These are phyloP conservation scores for Cepaea hortensis DNA, from an alignment of 2,888 invertebrate genomes.

Conservation along the genomic window DNA sequence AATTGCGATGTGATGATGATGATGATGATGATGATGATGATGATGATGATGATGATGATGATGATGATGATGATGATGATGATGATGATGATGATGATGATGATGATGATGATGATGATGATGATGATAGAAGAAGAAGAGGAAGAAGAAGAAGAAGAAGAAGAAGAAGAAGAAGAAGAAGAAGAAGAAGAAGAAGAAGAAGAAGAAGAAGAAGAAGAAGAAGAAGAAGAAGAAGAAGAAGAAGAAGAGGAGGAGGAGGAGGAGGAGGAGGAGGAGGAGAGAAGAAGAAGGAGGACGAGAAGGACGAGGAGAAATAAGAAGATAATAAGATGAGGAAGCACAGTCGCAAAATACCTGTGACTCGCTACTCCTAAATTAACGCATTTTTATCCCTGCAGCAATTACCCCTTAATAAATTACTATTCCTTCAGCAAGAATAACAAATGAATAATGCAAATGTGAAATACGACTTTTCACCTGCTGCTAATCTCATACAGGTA, in stretches of 20 bases:
- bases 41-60: conserved; percentile 29
- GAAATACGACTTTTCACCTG: too few species aligned
- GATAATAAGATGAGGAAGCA: not conserved
- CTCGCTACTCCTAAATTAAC: too few species aligned
- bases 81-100: conserved; percentile 21
- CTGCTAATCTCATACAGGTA: too few species aligned
- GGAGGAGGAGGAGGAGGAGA: not conserved
- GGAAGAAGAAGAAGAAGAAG: not conserved
- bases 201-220: not conserved
- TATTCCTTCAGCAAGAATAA: too few species aligned
- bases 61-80: conserved; percentile 25
- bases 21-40: conserved; percentile 10
- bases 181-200: not conserved
- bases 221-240: not conserved
- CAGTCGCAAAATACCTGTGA: too few species aligned
- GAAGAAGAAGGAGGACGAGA: not conserved
- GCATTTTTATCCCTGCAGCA: too few species aligned
- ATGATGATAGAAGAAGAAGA: not conserved
- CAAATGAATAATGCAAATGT: too few species aligned
- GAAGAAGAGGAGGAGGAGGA: not conserved
- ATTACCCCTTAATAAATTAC: too few species aligned
- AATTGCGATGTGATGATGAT: not conserved
- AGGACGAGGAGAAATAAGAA: not conserved
- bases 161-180: not conserved
- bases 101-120: conserved; percentile 25